phyloP scores from a whole-genome alignment of 1,140 invertebrate genomes.

The Cecropterus lyciades region DNA sequence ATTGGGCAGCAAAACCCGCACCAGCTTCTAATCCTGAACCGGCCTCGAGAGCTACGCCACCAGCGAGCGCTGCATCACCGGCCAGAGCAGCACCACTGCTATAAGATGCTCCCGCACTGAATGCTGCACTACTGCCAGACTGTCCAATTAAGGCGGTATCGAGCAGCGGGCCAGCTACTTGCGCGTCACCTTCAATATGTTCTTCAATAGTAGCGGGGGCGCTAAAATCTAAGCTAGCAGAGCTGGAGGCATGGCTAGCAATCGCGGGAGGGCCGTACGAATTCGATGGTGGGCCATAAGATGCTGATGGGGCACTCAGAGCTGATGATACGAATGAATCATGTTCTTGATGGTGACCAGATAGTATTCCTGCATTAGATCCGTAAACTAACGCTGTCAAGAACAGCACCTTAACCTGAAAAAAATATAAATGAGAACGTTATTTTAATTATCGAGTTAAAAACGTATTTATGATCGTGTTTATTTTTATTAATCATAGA shows the following conservation, averaged over 20 bases:
- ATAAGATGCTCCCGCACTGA: conserved; percentile 26
- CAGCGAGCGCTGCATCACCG: conserved; percentile 15
- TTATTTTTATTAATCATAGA: neutral
- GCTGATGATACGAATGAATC: conserved; percentile 69
- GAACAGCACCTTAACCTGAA: conserved; percentile 68
- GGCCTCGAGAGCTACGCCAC: conserved; percentile 12
- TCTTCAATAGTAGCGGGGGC: conserved; percentile 27
- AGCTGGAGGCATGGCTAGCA: no score
- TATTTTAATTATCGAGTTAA: no score
- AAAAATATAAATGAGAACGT: no score
- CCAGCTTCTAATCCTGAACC: conserved; percentile 21
- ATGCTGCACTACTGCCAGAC: conserved; percentile 23
- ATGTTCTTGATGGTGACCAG: conserved; percentile 46
- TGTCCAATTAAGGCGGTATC: conserved; percentile 27
- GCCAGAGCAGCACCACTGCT: conserved; percentile 12
- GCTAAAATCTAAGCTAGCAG: conserved; percentile 34
- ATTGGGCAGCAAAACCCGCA: conserved; percentile 16
- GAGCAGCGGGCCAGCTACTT: conserved; percentile 24
- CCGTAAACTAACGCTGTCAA: conserved; percentile 60
- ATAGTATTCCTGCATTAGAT: conserved; percentile 54
- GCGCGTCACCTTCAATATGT: conserved; percentile 24
- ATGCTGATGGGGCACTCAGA: conserved; percentile 61
- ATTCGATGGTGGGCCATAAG: conserved; percentile 59
- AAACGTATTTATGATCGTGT: no score
- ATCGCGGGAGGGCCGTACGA: conserved; percentile 55